Conservation (phyloP, 2,888 invertebrate species). For the Imbricaverruca yamaguchii region DNA sequence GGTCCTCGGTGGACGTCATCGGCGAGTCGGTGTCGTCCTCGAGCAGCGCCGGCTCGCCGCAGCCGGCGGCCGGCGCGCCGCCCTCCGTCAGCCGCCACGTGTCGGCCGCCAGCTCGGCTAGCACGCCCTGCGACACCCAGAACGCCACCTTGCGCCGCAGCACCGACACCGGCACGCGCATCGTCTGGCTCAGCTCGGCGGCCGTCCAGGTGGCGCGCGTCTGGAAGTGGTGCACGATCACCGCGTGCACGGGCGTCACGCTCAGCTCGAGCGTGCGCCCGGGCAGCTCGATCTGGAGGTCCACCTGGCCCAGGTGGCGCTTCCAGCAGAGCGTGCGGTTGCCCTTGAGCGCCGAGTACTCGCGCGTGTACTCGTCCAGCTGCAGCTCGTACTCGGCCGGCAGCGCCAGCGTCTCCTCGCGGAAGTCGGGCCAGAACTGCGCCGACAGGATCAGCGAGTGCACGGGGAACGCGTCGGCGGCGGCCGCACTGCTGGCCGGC, state of each 20-base stretch:
- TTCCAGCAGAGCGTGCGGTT: constrained; percentile 92
- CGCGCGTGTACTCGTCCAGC: constrained; percentile 76
- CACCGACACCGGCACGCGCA: constrained; percentile 79
- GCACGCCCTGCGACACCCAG: constrained; percentile 67
- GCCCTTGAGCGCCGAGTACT: constrained; percentile 48
- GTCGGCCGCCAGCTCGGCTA: constrained; percentile 67
- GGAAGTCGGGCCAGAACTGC: constrained; percentile 94
- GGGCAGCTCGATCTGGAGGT: constrained; percentile 79
- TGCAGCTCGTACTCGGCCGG: constrained; percentile 71
- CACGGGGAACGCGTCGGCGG: constrained; percentile 50
- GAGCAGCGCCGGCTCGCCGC: constrained; percentile 14
- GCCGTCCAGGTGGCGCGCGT: constrained; percentile 54
- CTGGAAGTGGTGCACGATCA: constrained; percentile 88
- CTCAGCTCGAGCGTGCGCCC: constrained; percentile 68
- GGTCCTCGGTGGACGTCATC: constrained; percentile 53
- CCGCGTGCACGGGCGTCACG: constrained; percentile 88
- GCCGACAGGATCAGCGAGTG: constrained; percentile 90
- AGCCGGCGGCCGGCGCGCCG: constrained; percentile 29
- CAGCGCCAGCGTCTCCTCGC: constrained; percentile 78
- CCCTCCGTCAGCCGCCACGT: constrained; percentile 51
- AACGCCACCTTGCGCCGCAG: constrained; percentile 78
- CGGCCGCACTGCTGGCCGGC: not conserved
- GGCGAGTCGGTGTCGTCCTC: constrained; percentile 27
- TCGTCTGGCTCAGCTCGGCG: constrained; percentile 64
- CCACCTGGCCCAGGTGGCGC: constrained; percentile 83